Evolutionary conservation across 2,113 vertebrate genomes (phyloP).

Genomic region (Chinchilla lanigera): DNA sequence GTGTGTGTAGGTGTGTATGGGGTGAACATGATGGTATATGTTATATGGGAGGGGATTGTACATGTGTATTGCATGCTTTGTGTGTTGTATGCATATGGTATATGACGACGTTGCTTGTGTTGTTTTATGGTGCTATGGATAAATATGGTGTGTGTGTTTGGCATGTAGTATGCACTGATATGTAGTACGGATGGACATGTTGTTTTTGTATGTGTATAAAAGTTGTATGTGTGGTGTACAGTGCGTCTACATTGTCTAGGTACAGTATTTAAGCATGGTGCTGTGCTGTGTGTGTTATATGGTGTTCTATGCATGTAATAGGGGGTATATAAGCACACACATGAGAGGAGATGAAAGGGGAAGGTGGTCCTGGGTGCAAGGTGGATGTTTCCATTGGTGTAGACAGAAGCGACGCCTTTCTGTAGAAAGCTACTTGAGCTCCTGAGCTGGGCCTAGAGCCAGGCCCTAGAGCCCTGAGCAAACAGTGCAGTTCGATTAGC

Average conservation of each 20-base stretch:
- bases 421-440: neutral
- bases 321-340: neutral
- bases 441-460: neutral
- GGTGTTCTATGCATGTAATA: too few relatives aligned
- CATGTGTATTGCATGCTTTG: too few relatives aligned
- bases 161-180: too few relatives aligned
- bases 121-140: neutral
- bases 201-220: neutral
- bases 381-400: neutral
- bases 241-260: neutral
- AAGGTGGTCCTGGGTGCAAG: neutral
- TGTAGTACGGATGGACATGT: neutral
- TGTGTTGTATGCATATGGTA: too few relatives aligned
- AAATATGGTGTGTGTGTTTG: neutral
- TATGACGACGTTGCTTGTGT: neutral
- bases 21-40: neutral
- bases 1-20: too few relatives aligned
- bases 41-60: neutral
- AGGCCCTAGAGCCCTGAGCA: slow-evolving; percentile 40
- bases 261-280: neutral
- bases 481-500: slow-evolving; percentile 48
- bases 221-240: neutral
- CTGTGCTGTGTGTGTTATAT: neutral
- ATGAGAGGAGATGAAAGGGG: neutral
- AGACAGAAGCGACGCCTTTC: neutral